A percentile compares a stretch with the other conserved stretches of the same genome.
phyloP scores from a whole-genome alignment of 2,888 invertebrate species.

The Anthophora plumipes region DNA sequence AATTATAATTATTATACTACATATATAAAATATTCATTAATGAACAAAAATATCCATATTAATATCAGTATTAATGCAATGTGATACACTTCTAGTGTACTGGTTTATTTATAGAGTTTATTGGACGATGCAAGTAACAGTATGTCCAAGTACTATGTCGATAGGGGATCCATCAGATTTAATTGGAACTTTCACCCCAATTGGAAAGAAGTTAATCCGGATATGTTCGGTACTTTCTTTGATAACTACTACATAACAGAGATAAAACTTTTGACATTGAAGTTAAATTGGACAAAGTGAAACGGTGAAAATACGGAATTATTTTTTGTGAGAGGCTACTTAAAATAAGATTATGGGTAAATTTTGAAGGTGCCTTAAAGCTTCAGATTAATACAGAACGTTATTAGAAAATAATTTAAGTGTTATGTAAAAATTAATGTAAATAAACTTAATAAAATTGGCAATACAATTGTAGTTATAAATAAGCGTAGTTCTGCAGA shows the following conservation, averaged over 20 bases:
- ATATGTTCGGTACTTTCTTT: conserved; percentile 11
- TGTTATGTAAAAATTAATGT: no score
- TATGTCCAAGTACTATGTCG: conserved; percentile 30
- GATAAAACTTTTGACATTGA: neutral
- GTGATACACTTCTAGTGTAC: neutral
- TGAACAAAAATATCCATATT: no score
- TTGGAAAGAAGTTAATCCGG: conserved; percentile 12
- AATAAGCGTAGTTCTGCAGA: no score
- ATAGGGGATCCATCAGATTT: conserved; percentile 12
- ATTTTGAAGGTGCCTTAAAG: neutral
- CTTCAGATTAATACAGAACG: no score
- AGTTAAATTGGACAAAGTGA: neutral
- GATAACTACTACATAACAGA: neutral
- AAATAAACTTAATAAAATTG: no score
- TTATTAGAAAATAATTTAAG: no score
- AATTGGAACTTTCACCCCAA: conserved; percentile 21
- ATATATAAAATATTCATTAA: no score
- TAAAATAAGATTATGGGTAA: neutral
- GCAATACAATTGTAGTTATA: no score
- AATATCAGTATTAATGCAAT: neutral
- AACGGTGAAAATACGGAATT: neutral
- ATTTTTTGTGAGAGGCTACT: neutral
- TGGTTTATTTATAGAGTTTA: conserved; percentile 35
- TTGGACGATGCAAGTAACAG: conserved; percentile 29
- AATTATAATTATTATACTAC: no score